phyloP scores from a whole-genome alignment of 2,797 vertebrate species.

The Cryptoblepharus egeriae region DNA sequence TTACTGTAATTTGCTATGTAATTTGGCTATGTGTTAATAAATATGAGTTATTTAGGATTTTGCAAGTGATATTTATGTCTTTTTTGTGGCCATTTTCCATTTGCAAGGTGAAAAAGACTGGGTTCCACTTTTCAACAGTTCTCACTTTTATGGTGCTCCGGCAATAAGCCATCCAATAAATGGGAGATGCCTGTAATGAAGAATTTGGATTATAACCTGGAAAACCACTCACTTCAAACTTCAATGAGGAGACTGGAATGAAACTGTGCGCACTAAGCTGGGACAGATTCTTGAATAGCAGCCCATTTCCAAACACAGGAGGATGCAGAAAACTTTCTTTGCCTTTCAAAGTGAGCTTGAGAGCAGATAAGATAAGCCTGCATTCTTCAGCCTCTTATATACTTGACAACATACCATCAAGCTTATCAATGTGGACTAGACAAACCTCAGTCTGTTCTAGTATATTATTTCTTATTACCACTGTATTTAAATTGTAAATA shows the following conservation, averaged over 20 bases:
- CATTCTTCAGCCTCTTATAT: neutral
- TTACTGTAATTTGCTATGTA: too few species aligned
- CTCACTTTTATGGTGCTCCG: too few species aligned
- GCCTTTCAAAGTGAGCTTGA: neutral
- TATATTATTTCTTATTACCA: neutral
- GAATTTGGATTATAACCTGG: too few species aligned
- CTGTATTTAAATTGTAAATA: neutral
- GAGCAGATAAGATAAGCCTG: constrained; percentile 14
- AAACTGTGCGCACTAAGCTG: neutral
- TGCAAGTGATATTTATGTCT: too few species aligned
- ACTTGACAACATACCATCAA: neutral
- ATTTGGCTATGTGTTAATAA: too few species aligned
- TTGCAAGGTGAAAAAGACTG: too few species aligned
- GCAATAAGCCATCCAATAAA: too few species aligned
- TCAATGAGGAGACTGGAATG: neutral
- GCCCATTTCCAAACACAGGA: neutral
- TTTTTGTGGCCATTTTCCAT: too few species aligned
- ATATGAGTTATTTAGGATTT: too few species aligned
- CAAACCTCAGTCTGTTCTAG: neutral
- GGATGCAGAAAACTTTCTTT: neutral
- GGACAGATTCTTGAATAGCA: neutral
- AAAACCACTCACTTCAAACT: neutral
- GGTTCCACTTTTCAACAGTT: too few species aligned
- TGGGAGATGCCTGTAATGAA: too few species aligned
- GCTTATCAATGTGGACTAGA: neutral